Evolutionary conservation across 2,888 invertebrate species (phyloP).

Genomic region (Onchidella celtica): DNA sequence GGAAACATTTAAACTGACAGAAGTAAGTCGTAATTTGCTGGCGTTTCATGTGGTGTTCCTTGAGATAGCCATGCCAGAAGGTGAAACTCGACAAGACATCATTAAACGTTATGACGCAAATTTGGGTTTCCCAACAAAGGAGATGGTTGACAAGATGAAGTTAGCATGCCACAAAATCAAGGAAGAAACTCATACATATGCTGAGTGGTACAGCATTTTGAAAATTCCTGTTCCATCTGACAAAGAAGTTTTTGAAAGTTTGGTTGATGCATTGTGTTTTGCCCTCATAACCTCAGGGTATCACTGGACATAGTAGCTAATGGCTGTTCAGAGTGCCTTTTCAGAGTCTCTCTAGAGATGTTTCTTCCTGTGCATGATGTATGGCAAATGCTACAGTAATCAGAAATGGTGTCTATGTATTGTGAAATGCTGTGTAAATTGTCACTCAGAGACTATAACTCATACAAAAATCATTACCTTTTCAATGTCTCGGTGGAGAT

Average conservation of each 20-base stretch:
- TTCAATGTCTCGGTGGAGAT: too few species aligned
- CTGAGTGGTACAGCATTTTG: conserved; percentile 68
- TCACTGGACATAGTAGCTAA: neutral
- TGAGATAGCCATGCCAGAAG: conserved; percentile 70
- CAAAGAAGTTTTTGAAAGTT: conserved; percentile 4
- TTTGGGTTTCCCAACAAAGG: conserved; percentile 67
- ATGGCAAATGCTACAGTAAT: too few species aligned
- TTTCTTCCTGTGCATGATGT: conserved; percentile 46
- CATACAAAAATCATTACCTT: too few species aligned
- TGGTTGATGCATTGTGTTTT: conserved; percentile 2
- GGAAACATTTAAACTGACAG: conserved; percentile 64
- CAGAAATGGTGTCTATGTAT: too few species aligned
- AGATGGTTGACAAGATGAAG: conserved; percentile 70
- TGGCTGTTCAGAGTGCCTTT: conserved; percentile 70
- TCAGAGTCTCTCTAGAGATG: conserved; percentile 63
- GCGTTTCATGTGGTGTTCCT: conserved; percentile 72
- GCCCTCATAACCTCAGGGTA: neutral
- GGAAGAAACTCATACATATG: conserved; percentile 64
- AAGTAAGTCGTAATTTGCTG: conserved; percentile 70
- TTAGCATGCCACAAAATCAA: conserved; percentile 61
- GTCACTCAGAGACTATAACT: too few species aligned
- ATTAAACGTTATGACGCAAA: conserved; percentile 68
- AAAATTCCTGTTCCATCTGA: conserved; percentile 2
- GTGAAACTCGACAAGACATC: conserved; percentile 60
- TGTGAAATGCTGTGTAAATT: too few species aligned